Evolutionary conservation across 35 echinoderm and acorn worm genomes (phyloP).

Genomic region (Stichopus chloronotus): DNA sequence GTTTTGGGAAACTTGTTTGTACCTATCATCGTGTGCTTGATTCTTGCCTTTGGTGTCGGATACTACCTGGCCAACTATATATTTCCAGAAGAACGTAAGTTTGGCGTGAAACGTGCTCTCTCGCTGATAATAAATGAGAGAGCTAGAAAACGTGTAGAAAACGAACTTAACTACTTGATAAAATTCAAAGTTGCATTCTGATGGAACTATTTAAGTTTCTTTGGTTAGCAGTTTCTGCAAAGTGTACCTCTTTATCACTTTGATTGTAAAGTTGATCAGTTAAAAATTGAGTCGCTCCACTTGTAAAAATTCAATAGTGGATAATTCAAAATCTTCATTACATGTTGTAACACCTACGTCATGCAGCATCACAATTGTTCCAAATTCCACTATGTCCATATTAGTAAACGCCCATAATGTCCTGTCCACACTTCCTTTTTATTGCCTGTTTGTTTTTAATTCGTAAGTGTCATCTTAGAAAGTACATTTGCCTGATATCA

Average conservation of each 20-base stretch:
- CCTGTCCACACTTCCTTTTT: too few relatives aligned
- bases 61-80: not conserved
- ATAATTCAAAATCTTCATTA: too few relatives aligned
- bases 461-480: too few relatives aligned
- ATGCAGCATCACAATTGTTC: too few relatives aligned
- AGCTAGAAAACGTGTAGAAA: not conserved
- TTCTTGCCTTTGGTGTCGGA: not conserved
- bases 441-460: too few relatives aligned
- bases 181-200: not conserved
- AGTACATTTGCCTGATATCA: too few relatives aligned
- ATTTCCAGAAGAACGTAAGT: not conserved
- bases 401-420: too few relatives aligned
- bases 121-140: not conserved
- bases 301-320: too few relatives aligned
- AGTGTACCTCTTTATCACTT: not conserved
- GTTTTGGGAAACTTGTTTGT: not conserved
- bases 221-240: not conserved
- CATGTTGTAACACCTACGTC: too few relatives aligned
- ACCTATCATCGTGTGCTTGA: not conserved
- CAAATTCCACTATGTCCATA: too few relatives aligned
- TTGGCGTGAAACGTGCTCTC: not conserved
- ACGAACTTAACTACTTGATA: not conserved
- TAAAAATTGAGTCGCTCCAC: too few relatives aligned
- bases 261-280: not conserved
- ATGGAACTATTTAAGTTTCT: not conserved